Evolutionary conservation across 2,888 invertebrate species (phyloP), one percentile per base, ranked within the genome.

Genomic region (Plebejus argus): DNA sequence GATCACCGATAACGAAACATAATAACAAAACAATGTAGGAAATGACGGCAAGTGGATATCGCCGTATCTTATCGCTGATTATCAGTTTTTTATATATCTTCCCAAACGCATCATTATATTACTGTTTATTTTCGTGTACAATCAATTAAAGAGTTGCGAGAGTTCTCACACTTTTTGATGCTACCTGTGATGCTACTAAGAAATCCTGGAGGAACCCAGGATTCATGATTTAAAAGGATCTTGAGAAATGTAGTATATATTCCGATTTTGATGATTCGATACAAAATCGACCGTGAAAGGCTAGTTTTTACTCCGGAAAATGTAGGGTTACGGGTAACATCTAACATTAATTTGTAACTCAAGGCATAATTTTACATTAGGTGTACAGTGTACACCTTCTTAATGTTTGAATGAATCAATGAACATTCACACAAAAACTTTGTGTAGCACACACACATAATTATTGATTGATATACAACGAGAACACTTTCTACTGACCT

Each of bases 401-500:
- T 28, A 28, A n/a, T n/a, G n/a, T n/a, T n/a, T n/a, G n/a, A 28
- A 28, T 2, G 28, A 20, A 61, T 61, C 61, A 61, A 23, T 61
- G 61, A 10, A 23, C 8, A 61, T 61, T 23, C 12, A 20, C 61
- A 61, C 61, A 61, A 61, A 61, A 61, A 20, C 23, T 20, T 20
- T 61, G 23, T 58, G 58, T 8, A 61, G 23, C 61, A 20, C 61
- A 23, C 61, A 12, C 7, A 15, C 15, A 28, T 5, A 58, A 28
- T 20, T 20, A 58, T 20, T 58, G 66, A 66, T 28, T 20, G 28
- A 66, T 33, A 28, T 3, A 23, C n/a, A 45, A 39, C 12, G 39
- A 45, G 72, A 72, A 15, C 45, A 72, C 72, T 72, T 72, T 72
- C 72, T 72, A 72, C 20, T 45, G 45, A 20, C 72, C 72, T 10